A percentile compares a stretch with the other conserved stretches of the same genome.
Conservation (phyloP, 64 coral and sea anemone genomes). For the Catalaphyllia jardinei region DNA sequence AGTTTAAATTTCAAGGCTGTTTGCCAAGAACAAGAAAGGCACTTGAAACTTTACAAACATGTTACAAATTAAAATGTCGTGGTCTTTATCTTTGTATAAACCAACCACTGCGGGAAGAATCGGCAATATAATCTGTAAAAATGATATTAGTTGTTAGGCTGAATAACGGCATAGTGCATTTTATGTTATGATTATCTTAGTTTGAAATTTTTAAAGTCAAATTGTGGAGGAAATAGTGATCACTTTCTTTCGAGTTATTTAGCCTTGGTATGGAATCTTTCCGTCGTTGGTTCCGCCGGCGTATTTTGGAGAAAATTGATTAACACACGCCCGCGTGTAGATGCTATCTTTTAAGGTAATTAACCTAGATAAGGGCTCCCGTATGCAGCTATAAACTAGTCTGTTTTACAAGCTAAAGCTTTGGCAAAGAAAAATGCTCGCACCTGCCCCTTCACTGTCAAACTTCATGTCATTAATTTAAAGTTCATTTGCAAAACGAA, state of each 20-base stretch:
- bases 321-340: neutral
- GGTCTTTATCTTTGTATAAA: constrained; percentile 9
- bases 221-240: neutral
- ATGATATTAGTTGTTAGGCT: neutral
- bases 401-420: constrained; percentile 11
- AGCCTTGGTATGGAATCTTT: neutral
- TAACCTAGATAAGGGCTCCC: constrained; percentile 5
- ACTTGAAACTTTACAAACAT: constrained; percentile 41
- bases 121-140: neutral
- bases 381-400: neutral
- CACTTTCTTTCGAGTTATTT: neutral
- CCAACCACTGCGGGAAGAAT: neutral
- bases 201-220: neutral
- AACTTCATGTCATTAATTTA: constrained; percentile 19
- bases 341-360: constrained; percentile 40
- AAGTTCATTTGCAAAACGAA: constrained; percentile 38
- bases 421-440: constrained; percentile 12
- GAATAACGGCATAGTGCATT: neutral
- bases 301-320: neutral
- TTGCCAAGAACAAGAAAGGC: constrained; percentile 21
- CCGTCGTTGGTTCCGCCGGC: neutral
- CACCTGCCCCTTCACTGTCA: constrained; percentile 27
- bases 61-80: constrained; percentile 27
- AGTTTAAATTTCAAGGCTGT: constrained; percentile 35
- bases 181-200: neutral